Percentiles rank a stretch among this genome's conserved stretches.
Evolutionary conservation across 2,113 vertebrate species (phyloP).

Genomic region (Scytalopus superciliaris): DNA sequence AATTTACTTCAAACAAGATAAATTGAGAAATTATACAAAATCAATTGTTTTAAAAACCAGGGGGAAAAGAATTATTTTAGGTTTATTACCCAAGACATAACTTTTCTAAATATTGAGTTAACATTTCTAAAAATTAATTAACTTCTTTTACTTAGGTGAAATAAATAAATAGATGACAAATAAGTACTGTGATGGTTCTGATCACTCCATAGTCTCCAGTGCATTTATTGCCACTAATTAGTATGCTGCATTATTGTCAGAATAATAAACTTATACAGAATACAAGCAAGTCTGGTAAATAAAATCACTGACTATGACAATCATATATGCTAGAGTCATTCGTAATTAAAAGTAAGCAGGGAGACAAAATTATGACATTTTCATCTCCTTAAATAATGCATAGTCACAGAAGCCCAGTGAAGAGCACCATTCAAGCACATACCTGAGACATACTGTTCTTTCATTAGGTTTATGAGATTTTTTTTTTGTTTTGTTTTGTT

Average conservation of each 20-base stretch:
- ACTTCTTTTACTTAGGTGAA: not conserved
- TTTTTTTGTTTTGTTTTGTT: no score
- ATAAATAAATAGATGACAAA: not conserved
- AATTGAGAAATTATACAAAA: not conserved
- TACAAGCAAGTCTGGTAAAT: not conserved
- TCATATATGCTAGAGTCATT: not conserved
- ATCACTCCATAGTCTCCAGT: not conserved
- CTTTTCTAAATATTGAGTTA: not conserved
- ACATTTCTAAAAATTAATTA: not conserved
- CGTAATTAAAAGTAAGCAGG: not conserved
- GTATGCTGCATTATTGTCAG: not conserved
- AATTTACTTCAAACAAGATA: not conserved
- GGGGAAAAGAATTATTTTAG: not conserved
- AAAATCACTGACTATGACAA: not conserved
- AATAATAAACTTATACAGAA: not conserved
- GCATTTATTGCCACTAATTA: not conserved
- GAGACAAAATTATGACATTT: not conserved
- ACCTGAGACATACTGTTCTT: not conserved
- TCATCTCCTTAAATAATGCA: not conserved
- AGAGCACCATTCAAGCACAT: rapidly evolving
- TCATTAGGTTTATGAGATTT: not conserved
- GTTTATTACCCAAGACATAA: not conserved
- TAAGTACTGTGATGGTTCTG: not conserved
- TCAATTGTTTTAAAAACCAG: not conserved
- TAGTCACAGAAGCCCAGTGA: not conserved